Percentiles rank a stretch among this genome's conserved stretches.
Evolutionary conservation across 1,140 invertebrate genomes (phyloP).

Genomic region (Schlechtendalia chinensis): DNA sequence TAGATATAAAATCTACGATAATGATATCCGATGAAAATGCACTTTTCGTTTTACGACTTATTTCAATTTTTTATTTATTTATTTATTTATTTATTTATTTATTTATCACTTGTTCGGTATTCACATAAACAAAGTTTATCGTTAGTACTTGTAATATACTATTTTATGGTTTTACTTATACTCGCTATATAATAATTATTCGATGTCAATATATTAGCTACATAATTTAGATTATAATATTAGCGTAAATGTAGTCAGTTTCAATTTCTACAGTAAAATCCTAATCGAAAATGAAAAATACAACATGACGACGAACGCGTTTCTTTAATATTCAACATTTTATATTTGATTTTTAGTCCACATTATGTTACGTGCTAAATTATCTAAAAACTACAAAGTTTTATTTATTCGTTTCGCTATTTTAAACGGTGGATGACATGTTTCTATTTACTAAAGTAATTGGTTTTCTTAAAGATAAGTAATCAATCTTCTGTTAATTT

Average conservation of each 20-base stretch:
- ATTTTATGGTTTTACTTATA: too few relatives aligned
- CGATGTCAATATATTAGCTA: neutral
- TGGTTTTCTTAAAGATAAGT: neutral
- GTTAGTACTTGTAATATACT: too few relatives aligned
- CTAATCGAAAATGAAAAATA: too few relatives aligned
- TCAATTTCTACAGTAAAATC: too few relatives aligned
- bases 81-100: too few relatives aligned
- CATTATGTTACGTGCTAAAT: neutral
- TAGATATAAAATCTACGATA: neutral
- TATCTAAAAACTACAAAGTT: neutral
- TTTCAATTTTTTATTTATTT: neutral
- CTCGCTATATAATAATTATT: too few relatives aligned
- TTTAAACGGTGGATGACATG: neutral
- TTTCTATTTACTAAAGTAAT: slow-evolving; percentile 24
- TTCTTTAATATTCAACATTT: too few relatives aligned
- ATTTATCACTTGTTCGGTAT: too few relatives aligned
- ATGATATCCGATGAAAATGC: neutral
- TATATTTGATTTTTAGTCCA: too few relatives aligned
- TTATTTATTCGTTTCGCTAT: neutral
- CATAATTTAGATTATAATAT: neutral
- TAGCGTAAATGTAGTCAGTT: neutral
- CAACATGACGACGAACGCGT: too few relatives aligned
- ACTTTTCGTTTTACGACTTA: neutral
- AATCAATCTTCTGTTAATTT: neutral
- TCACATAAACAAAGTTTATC: too few relatives aligned